Evolutionary conservation across 2,113 vertebrate species (phyloP).

Genomic region (Ceyx margarethae): DNA sequence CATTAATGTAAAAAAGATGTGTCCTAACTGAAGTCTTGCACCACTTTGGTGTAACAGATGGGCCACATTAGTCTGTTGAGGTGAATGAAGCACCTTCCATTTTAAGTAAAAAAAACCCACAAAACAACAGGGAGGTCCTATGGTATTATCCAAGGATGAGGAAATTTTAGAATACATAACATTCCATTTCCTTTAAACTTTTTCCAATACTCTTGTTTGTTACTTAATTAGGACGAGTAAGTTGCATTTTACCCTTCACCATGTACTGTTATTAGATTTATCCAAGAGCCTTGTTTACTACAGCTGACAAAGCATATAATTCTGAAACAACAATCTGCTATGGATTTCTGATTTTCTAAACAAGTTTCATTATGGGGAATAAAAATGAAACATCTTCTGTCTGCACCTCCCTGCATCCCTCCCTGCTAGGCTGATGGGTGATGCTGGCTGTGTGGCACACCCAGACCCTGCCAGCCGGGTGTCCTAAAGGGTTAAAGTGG

Average conservation of each 20-base stretch:
- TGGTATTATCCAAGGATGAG: background rate
- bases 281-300: background rate
- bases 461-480: accelerated
- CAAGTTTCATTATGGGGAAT: background rate
- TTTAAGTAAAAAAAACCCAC: background rate
- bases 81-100: background rate
- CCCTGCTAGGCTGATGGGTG: accelerated
- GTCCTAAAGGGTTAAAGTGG: background rate
- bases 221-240: background rate
- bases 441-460: accelerated
- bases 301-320: background rate
- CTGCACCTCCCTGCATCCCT: background rate
- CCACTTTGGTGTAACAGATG: background rate
- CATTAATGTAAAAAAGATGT: slow-evolving; percentile 2
- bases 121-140: background rate
- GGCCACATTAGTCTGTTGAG: background rate
- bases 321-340: background rate
- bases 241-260: background rate
- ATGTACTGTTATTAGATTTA: background rate
- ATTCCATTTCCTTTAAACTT: background rate
- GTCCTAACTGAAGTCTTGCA: background rate
- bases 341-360: background rate
- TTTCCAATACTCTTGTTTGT: background rate
- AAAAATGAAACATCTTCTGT: background rate
- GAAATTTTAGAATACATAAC: background rate